Conservation (phyloP, 2,888 invertebrate species). For the Syrphus vitripennis region DNA sequence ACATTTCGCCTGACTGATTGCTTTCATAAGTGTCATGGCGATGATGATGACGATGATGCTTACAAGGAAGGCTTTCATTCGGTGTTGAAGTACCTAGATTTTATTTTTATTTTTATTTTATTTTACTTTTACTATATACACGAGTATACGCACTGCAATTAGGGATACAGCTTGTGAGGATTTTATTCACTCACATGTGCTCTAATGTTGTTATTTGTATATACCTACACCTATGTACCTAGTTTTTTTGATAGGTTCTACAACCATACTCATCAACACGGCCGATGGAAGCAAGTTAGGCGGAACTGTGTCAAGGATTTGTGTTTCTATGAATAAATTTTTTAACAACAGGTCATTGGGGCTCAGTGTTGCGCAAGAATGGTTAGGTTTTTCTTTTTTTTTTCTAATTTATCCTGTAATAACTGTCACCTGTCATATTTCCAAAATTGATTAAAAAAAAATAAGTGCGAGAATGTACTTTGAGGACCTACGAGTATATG, state of each 20-base stretch:
- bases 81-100: conserved; percentile 1
- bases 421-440: no score
- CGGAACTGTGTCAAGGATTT: conserved; percentile 61
- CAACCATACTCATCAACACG: neutral
- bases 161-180: conserved; percentile 12
- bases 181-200: conserved; percentile 6
- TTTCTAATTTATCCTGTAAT: neutral
- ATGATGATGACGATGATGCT: neutral
- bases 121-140: neutral
- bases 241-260: neutral
- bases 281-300: conserved; percentile 12
- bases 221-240: neutral
- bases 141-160: conserved; percentile 5
- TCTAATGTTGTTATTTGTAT: conserved; percentile 36
- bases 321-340: neutral
- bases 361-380: neutral
- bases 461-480: neutral
- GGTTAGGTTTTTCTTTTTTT: neutral
- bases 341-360: conserved; percentile 7
- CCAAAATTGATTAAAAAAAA: neutral
- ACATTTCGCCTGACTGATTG: conserved; percentile 65
- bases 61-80: neutral
- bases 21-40: conserved; percentile 61
- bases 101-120: conserved; percentile 14
- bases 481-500: no score